Conservation (phyloP, 2,113 vertebrate species). For the Sebastes fasciatus region DNA sequence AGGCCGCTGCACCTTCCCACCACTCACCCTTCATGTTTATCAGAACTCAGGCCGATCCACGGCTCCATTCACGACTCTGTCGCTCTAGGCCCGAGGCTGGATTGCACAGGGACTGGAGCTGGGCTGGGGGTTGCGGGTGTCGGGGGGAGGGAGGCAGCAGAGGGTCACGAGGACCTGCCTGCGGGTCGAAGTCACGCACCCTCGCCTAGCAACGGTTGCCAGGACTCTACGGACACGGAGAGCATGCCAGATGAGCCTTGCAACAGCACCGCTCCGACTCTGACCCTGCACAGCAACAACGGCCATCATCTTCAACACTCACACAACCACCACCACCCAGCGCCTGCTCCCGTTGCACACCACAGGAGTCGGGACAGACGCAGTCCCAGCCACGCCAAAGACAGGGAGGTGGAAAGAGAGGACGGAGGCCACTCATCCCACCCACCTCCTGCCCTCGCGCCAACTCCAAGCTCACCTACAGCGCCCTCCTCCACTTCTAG, state of each 20-base stretch:
- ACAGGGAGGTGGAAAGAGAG: constrained; percentile 85
- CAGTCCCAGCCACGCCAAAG: constrained; percentile 93
- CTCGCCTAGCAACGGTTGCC: constrained; percentile 94
- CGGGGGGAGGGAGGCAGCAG: constrained; percentile 88
- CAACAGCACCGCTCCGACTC: constrained; percentile 73
- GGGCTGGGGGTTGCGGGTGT: constrained; percentile 70
- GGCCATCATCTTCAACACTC: constrained; percentile 77
- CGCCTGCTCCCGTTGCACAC: constrained; percentile 49
- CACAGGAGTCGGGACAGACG: constrained; percentile 64
- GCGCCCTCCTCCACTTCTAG: constrained; percentile 80
- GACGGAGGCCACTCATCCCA: constrained; percentile 49
- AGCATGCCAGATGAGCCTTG: constrained; percentile 93
- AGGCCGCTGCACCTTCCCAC: constrained; percentile 83
- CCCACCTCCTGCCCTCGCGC: constrained; percentile 46
- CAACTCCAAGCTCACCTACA: constrained; percentile 65
- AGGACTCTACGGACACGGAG: constrained; percentile 97
- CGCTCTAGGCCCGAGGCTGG: constrained; percentile 87
- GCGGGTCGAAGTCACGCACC: constrained; percentile 78
- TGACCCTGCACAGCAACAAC: constrained; percentile 72
- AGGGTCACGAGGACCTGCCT: constrained; percentile 90
- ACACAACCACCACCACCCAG: constrained; percentile 66
- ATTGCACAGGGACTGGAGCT: constrained; percentile 79
- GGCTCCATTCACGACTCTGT: constrained; percentile 90
- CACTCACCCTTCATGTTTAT: constrained; percentile 89
- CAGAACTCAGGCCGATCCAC: constrained; percentile 91